Base-by-base conservation (phyloP, 2,888 invertebrate genomes). In the Lasioglossum vierecki region DNA sequence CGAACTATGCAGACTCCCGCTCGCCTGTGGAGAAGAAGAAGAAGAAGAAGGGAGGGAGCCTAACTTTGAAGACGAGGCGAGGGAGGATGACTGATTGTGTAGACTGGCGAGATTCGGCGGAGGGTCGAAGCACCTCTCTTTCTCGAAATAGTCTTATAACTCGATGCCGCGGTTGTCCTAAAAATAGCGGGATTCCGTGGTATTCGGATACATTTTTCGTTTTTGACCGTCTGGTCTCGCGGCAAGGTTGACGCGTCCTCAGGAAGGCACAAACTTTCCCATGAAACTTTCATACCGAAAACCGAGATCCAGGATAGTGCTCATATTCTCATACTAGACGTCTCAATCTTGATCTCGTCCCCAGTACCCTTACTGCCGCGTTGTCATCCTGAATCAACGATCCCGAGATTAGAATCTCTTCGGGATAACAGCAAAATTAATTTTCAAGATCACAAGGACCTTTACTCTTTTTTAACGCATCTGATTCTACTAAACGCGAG, bases 41-140 rank as follows among this genome's bases (percentile, higher is more conserved):
- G 60, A 60, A 18, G 60, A 13, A 63, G 60, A 15, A 49, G 80
- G 68, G 68, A 49, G 81, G 66, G 68, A 68, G 63, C 71, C 66
- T 79, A 76, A 83, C 71, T 83, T 83, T 78, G 83, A 90, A 90
- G 83, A 76, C 71, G 79, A 49, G 71, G 85, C 89, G 88, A 89
- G 91, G 91, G 90, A 90, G 91, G 88, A 90, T 90, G 90, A 90
- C 91, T 86, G 91, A 90, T 90, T 82, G 91, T 74, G 84, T 78
- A 84, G 82, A 82, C 81, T 85, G 79, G 39, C 79, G 80, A 60
- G 85, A 89, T 90, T 91, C 85, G 82, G 78, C 76, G 82, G 81
- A 90, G 89, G 87, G 89, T 90, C 90, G 86, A 84, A 88, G 73
- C 70, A 49, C 49, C 76, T 70, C 84, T 80, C 72, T 60, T 68